Percentiles rank a stretch among this genome's conserved stretches.
Evolutionary conservation across 2,797 vertebrate genomes (phyloP).

Genomic region (Caiman crocodilus): DNA sequence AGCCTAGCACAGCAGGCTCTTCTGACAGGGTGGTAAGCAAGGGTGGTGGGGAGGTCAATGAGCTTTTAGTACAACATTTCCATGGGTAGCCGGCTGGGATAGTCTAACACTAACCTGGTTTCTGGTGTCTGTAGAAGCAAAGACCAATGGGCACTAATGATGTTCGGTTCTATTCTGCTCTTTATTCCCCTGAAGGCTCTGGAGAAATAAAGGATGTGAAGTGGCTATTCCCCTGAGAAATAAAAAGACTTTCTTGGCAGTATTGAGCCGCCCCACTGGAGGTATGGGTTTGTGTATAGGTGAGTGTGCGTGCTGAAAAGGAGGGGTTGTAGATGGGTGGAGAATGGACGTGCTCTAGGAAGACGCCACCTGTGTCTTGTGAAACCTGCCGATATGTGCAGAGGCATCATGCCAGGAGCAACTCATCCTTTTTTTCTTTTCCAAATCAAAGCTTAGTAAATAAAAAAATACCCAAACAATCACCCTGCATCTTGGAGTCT

Average conservation of each 20-base stretch:
- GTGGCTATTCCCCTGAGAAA: background rate
- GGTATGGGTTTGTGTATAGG: background rate
- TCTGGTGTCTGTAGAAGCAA: background rate
- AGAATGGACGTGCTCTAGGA: background rate
- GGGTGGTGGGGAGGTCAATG: too few species aligned
- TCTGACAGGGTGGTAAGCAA: too few species aligned
- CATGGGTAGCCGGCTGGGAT: too few species aligned
- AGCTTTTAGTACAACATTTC: too few species aligned
- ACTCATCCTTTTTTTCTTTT: background rate
- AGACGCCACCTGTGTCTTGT: background rate
- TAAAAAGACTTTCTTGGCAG: background rate
- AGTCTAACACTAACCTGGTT: too few species aligned
- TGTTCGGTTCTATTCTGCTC: background rate
- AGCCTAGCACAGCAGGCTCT: background rate
- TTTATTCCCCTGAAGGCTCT: background rate
- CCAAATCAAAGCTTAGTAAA: background rate
- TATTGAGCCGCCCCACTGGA: background rate
- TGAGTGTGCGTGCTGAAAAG: background rate
- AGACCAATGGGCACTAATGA: background rate
- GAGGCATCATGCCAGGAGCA: background rate
- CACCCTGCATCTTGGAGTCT: rapidly evolving
- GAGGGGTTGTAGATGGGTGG: too few species aligned
- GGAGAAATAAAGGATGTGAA: background rate
- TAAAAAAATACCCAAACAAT: background rate
- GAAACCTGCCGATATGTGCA: background rate